Percentiles rank a stretch among this genome's conserved stretches.
phyloP scores from a whole-genome alignment of 2,888 invertebrate genomes.

The Meteorus cinctellus region DNA sequence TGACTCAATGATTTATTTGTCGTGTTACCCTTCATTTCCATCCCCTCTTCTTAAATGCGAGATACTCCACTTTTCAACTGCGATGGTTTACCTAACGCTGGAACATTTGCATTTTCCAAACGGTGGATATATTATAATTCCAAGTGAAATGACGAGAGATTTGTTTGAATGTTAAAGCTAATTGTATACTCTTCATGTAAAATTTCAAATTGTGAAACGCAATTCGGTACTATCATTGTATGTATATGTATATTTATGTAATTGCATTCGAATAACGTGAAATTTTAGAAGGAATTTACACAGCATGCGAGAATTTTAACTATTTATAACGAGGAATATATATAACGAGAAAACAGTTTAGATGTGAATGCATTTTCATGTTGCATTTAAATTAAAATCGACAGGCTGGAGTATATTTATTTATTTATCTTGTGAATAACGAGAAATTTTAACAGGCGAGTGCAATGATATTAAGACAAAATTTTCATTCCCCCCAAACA shows the following conservation, averaged over 20 bases:
- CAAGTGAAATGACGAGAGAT: slow-evolving; percentile 8
- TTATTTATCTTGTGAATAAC: no score
- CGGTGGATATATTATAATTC: slow-evolving; percentile 11
- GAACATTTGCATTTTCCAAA: slow-evolving; percentile 55
- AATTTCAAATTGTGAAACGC: not conserved
- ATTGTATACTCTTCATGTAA: slow-evolving; percentile 12
- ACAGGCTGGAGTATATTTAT: no score
- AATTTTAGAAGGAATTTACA: not conserved
- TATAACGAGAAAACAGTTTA: no score
- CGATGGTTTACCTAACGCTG: slow-evolving; percentile 53
- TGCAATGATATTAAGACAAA: no score
- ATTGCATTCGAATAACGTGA: not conserved
- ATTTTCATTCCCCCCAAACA: no score
- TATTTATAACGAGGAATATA: not conserved
- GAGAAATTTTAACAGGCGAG: no score
- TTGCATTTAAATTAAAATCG: no score
- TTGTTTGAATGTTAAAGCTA: slow-evolving; percentile 28
- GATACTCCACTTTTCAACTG: slow-evolving; percentile 42
- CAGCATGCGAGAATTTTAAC: not conserved
- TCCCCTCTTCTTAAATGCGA: not conserved
- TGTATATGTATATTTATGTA: not conserved
- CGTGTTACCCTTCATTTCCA: slow-evolving; percentile 53
- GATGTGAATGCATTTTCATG: not conserved
- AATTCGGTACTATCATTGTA: not conserved
- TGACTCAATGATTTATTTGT: slow-evolving; percentile 66